Base-by-base conservation (phyloP, 1,140 invertebrate species). In the Pogonomyrmex californicus region DNA sequence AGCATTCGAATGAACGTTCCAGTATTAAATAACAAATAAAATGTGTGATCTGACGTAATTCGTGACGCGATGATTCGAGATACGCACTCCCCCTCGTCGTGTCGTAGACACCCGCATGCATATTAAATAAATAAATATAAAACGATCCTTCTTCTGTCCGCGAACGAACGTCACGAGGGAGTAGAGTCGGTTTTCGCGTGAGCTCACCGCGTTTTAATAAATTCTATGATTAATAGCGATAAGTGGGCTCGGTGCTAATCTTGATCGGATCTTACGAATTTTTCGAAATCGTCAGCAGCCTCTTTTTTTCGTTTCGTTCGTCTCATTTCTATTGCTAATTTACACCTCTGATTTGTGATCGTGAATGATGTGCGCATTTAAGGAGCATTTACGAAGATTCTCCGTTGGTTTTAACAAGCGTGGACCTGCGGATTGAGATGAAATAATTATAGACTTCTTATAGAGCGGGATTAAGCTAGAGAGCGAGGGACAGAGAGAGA, bases 381-480 rank as follows among this genome's bases (percentile, higher is more conserved):
- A 33, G 1, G 17, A 38, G 17, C 44, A 47, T 63, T 77, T 63
- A 5, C 38, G 12, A 9, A 1, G n/a, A 73, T 23, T 23, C 54
- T 44, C 23, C 56, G 14, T 76, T 33, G 44, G 44, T 71, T 36
- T 63, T 41, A 5, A 56, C 14, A 36, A n/a, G 78, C 41, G 49
- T 60, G 77, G 47, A 66, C 41, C 71, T n/a, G 30, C 63, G 68
- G 85, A 85, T 54, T 56, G 44, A 73, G 30, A 30, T 38, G 66
- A 79, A 38, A 77, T 60, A 83, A 83, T 79, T 54, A 30, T 91
- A 91, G 90, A 36, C n/a, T 23, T 23, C 62, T 91, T 33, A 81
- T 70, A 44, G 70, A 38, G 56, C 36, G 71, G 75, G 56, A 87
- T 86, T 60, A 82, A 49, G 54, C 5, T 23, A 56, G 38, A 58